Conservation (phyloP, 2,888 invertebrate genomes). For the Hydrotaea cyrtoneurina region DNA sequence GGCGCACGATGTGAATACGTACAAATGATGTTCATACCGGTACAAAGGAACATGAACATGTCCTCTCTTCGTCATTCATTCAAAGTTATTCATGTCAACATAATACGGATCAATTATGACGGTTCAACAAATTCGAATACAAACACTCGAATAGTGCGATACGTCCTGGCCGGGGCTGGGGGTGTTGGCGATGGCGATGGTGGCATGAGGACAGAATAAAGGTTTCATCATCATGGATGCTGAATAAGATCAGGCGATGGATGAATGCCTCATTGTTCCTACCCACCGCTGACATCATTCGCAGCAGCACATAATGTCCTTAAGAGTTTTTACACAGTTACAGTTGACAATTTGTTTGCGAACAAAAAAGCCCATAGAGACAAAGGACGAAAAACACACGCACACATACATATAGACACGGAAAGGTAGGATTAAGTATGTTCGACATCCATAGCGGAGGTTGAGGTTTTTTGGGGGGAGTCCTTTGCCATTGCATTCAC, state of each 20-base stretch:
- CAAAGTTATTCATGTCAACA: slow-evolving; percentile 80
- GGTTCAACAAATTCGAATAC: slow-evolving; percentile 79
- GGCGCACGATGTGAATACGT: not conserved
- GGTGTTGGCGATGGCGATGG: slow-evolving; percentile 18
- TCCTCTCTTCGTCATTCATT: slow-evolving; percentile 71
- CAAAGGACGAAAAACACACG: slow-evolving; percentile 23
- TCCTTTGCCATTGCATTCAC: slow-evolving; percentile 72
- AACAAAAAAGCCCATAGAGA: slow-evolving; percentile 31
- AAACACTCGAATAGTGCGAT: slow-evolving; percentile 37
- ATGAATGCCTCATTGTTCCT: slow-evolving; percentile 9
- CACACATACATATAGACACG: not conserved
- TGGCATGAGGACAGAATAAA: not conserved
- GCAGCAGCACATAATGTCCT: slow-evolving; percentile 35
- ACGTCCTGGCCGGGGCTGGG: not conserved
- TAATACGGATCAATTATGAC: slow-evolving; percentile 81
- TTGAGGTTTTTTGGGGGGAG: slow-evolving; percentile 42
- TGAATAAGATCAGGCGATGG: slow-evolving; percentile 19
- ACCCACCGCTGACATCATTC: slow-evolving; percentile 17
- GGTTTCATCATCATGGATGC: not conserved
- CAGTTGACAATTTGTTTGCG: slow-evolving; percentile 35
- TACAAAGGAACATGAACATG: slow-evolving; percentile 16
- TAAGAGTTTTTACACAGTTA: slow-evolving; percentile 31
- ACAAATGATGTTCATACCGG: slow-evolving; percentile 32
- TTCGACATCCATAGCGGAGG: not conserved
- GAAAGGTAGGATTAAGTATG: slow-evolving; percentile 25